phyloP scores from a whole-genome alignment of 2,797 vertebrate genomes.

The Pseudotriccus pelzelni region DNA sequence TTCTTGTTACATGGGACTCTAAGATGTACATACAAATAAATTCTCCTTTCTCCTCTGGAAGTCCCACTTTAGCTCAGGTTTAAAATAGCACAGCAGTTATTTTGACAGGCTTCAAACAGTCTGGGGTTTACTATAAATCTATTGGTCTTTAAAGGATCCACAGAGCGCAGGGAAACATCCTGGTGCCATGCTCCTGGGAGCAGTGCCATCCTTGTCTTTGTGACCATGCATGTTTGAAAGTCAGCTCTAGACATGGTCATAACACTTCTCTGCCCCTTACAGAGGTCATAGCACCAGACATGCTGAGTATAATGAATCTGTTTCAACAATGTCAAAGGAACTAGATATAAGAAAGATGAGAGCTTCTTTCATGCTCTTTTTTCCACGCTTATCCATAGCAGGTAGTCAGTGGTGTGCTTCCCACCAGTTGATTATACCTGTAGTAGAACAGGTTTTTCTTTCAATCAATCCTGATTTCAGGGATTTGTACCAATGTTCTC shows the following conservation, averaged over 20 bases:
- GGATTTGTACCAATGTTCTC: background rate
- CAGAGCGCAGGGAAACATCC: background rate
- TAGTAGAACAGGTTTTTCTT: background rate
- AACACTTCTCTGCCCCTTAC: background rate
- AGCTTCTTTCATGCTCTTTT: background rate
- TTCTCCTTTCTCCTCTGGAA: background rate
- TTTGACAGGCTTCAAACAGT: background rate
- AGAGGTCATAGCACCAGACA: background rate
- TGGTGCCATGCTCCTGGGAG: background rate
- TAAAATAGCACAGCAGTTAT: background rate
- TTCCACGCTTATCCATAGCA: background rate
- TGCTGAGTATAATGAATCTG: background rate
- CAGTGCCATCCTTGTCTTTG: background rate
- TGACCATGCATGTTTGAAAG: background rate
- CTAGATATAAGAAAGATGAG: background rate
- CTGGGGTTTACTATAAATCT: background rate
- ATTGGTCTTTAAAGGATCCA: background rate
- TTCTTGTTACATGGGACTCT: background rate
- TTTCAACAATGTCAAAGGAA: background rate
- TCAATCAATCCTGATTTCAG: background rate
- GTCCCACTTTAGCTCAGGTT: background rate
- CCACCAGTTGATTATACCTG: background rate
- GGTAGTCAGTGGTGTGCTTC: background rate
- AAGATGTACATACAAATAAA: background rate
- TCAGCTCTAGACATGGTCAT: accelerated